phyloP scores from a whole-genome alignment of 2,797 vertebrate genomes.

The Anabacerthia variegaticeps region DNA sequence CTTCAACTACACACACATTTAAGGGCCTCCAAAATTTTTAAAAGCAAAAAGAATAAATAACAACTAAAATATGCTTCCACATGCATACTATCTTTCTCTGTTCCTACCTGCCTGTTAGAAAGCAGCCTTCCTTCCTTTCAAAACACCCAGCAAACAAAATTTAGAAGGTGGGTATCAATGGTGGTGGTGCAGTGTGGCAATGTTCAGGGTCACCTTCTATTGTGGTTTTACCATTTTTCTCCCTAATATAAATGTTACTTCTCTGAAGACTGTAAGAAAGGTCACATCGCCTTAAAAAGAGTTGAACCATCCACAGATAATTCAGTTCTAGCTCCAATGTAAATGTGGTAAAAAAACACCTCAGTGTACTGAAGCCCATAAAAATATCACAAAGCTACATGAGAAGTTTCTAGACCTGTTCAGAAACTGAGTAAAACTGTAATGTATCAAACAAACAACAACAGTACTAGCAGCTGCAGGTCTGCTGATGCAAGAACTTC shows the following conservation, averaged over 20 bases:
- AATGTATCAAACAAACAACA: not conserved
- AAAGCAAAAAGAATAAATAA: not conserved
- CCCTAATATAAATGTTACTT: not conserved
- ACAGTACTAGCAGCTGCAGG: not conserved
- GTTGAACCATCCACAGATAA: not conserved
- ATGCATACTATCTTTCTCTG: not conserved
- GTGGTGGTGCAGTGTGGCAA: not conserved
- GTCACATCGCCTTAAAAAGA: not conserved
- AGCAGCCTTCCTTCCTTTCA: not conserved
- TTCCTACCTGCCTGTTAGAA: not conserved
- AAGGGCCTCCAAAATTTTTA: not conserved
- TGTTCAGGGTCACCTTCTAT: not conserved
- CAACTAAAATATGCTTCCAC: not conserved
- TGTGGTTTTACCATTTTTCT: not conserved
- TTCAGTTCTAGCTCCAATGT: not conserved
- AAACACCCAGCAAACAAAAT: not conserved
- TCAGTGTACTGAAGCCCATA: not conserved
- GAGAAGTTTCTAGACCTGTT: not conserved
- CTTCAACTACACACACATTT: not conserved
- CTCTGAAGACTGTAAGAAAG: not conserved
- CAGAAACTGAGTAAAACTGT: not conserved
- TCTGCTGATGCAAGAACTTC: not conserved
- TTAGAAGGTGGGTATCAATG: not conserved
- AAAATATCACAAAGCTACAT: not conserved
- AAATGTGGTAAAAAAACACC: not conserved